Evolutionary conservation across 2,113 vertebrate species (phyloP).

Genomic region (Tamias sibiricus): DNA sequence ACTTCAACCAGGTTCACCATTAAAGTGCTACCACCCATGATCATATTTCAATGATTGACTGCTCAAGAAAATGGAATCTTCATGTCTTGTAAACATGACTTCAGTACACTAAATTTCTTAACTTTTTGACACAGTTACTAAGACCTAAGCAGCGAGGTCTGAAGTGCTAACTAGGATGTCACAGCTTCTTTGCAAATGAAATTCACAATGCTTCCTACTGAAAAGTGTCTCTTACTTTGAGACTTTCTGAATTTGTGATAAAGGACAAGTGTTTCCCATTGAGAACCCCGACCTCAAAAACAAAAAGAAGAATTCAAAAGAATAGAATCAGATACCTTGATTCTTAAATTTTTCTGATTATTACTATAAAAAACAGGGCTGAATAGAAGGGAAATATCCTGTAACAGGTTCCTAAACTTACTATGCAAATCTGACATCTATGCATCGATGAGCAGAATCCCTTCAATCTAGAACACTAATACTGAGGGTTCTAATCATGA

Average conservation of each 20-base stretch:
- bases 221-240: neutral
- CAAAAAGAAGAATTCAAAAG: slow-evolving; percentile 44
- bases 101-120: slow-evolving; percentile 50
- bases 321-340: neutral
- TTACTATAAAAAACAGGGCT: slow-evolving; percentile 27
- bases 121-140: slow-evolving; percentile 25
- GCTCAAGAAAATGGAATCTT: slow-evolving; percentile 53
- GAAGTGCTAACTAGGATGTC: neutral
- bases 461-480: neutral
- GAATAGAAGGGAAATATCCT: slow-evolving; percentile 30
- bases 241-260: slow-evolving; percentile 32
- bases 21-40: neutral
- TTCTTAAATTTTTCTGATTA: neutral
- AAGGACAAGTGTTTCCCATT: slow-evolving; percentile 12
- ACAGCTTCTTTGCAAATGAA: slow-evolving; percentile 50
- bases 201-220: slow-evolving; percentile 41
- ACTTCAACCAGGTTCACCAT: slow-evolving; percentile 16
- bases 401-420: neutral
- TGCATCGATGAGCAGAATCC: neutral
- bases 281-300: slow-evolving; percentile 44
- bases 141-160: slow-evolving; percentile 37
- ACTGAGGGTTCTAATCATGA: neutral
- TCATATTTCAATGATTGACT: neutral
- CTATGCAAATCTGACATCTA: neutral
- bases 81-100: neutral